Conservation (phyloP, 1,140 invertebrate species). For the Planococcus citri region DNA sequence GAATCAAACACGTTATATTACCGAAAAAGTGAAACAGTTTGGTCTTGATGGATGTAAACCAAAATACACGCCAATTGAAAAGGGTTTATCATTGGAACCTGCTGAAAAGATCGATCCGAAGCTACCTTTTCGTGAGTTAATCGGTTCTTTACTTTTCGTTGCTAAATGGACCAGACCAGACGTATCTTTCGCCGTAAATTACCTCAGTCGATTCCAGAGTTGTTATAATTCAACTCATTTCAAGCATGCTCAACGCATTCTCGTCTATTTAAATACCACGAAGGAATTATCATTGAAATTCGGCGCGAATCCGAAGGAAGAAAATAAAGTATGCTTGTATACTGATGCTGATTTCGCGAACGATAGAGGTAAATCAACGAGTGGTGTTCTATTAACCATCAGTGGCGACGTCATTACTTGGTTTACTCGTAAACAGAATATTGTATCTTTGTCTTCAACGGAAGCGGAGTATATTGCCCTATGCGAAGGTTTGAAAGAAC, state of each 20-base stretch:
- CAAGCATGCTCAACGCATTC: constrained; percentile 32
- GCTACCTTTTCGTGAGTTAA: constrained; percentile 31
- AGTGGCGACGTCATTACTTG: constrained; percentile 24
- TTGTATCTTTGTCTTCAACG: constrained; percentile 6
- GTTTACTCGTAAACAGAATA: constrained; percentile 13
- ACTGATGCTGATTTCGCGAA: constrained; percentile 2
- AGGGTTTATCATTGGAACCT: background rate
- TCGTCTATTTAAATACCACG: constrained; percentile 34
- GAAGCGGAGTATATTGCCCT: constrained; percentile 22
- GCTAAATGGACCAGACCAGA: constrained; percentile 34
- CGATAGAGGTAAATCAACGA: constrained; percentile 29
- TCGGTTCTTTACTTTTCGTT: constrained; percentile 34
- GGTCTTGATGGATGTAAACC: background rate
- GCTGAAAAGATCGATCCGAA: background rate
- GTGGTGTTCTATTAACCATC: constrained; percentile 29
- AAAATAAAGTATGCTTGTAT: background rate
- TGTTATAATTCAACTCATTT: constrained; percentile 31
- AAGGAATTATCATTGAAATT: constrained; percentile 20
- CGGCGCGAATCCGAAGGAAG: background rate
- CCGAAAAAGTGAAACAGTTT: background rate
- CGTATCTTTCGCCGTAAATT: constrained; percentile 31
- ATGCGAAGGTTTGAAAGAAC: background rate
- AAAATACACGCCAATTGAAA: constrained; percentile 16
- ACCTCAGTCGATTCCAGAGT: constrained; percentile 32
- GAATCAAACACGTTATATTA: constrained; percentile 9